Base-by-base conservation (phyloP, 2,888 invertebrate species). In the Chaetogeoica ovagalla region DNA sequence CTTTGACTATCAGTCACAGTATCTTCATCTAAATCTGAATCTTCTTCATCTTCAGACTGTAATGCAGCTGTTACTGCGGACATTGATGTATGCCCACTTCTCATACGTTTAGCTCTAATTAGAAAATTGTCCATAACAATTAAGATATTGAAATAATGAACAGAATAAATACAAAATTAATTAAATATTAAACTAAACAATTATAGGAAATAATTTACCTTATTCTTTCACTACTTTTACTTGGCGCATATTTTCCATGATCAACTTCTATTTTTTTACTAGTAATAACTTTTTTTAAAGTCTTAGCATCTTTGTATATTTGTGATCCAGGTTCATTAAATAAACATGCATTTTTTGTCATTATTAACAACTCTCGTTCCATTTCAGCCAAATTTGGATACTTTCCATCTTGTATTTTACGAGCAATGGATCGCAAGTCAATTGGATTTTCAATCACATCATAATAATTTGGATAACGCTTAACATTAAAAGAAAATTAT, bases 301-400 rank as follows among this genome's bases (percentile, higher is more conserved):
- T 89, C 85, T 95, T 95, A 0, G 98, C 97, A 87, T 97, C 96
- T 87, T 96, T 97, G 86, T 97, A 98, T 84, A 98, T 97, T 86
- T 93, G 93, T 19, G 97, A 97, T 3, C 96, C 96, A 0, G 98
- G 96, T 85, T 98, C 98, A 86, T 98, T 98, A 85, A 97, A 99
- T 23, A 91, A 89, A 86, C 97, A 97, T 0, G 98, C 98, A 87
- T 99, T 99, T 83, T 93, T 92, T 70, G 94, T 94, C 94, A 99
- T 95, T 75, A 94, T 88, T 83, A 93, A 86, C 60, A 99, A 87
- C 88, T 99, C 98, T 82, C 91, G 91, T 86, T 97, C 97, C 88
- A 99, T 89, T 79, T 97, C 96, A 68, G 95, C 88, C 57, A 98
- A 86, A 83, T 88, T 90, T 0, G 89, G 87, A 85, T 98, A 99